Evolutionary conservation across 2,113 vertebrate species (phyloP), one percentile per base, ranked within the genome.

Genomic region (Polypterus bichir): DNA sequence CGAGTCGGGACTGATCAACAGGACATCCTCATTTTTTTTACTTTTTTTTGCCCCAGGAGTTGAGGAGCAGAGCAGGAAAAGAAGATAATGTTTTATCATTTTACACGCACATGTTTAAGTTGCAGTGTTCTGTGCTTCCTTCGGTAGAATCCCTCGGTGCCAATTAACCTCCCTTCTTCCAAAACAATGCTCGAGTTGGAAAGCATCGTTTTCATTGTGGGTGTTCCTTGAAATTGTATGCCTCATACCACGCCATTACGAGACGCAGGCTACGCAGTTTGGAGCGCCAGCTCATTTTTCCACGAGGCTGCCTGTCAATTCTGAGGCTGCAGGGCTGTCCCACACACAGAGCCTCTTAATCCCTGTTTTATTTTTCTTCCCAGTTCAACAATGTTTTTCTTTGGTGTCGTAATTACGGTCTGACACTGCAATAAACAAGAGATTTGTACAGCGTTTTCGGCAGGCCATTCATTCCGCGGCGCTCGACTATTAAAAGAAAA

Each of bases 101-200:
- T 83, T 80, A 78, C 77, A 81, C 75, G 78, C 81, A 83, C 83
- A 82, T 88, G 83, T 85, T 81, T 89, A 88, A 84, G 88, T 90
- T 92, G 83, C 88, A 89, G 89, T 83, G 88, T 87, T 90, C 90
- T 88, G 85, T 83, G 84, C 82, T 92, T 94, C 90, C 89, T 87
- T 81, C 75, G 83, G 80, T 78, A 79, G 84, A 89, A 83, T 91
- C 89, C 88, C 88, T 75, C 71, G 78, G 84, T 86, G 84, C 88
- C 90, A 94, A 91, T 97, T 95, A 93, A 89, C 86, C 82, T 81
- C 86, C 88, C 86, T 83, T 87, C 81, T 80, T 91, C 86, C 85
- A 87, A 94, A 91, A 93, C 91, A 94, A 92, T 93, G 83, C 85
- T 85, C 79, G 77, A 81, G 88, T 90, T 85, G 79, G 79, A 88